Evolutionary conservation across 2,888 invertebrate genomes (phyloP).

Genomic region (Onthophagus sagittarius): DNA sequence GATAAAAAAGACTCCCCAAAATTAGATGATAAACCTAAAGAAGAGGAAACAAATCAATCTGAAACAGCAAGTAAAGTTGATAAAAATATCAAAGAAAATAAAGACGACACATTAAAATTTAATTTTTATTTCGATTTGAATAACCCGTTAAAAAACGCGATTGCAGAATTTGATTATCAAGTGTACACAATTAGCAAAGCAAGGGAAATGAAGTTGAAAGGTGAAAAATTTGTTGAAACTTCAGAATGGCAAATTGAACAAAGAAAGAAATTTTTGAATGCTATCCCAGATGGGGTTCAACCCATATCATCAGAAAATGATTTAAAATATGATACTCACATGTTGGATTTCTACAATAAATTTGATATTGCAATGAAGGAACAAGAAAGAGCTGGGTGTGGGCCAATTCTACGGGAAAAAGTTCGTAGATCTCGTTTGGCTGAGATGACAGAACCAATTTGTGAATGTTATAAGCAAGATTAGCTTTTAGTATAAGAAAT

Average conservation of each 20-base stretch:
- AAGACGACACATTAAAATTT: conserved; percentile 12
- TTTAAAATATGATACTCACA: not conserved
- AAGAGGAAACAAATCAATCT: conserved; percentile 6
- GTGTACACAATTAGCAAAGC: conserved; percentile 19
- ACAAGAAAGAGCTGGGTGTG: conserved; percentile 16
- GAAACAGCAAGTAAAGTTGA: not conserved
- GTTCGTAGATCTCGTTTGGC: conserved; percentile 16
- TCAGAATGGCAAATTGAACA: not conserved
- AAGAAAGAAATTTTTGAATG: not conserved
- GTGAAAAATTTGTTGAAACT: conserved; percentile 2
- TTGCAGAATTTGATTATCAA: conserved; percentile 21
- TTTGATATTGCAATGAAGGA: conserved; percentile 16
- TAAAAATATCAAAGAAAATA: not conserved
- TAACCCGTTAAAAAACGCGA: conserved; percentile 16
- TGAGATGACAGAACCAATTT: conserved; percentile 10
- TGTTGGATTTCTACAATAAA: conserved; percentile 12
- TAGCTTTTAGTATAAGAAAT: not conserved
- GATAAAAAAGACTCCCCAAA: not conserved
- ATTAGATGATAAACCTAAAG: not conserved
- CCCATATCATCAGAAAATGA: not conserved
- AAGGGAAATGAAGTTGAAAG: conserved; percentile 5
- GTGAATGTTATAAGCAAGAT: conserved; percentile 20
- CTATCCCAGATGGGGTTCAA: not conserved
- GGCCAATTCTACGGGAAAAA: conserved; percentile 14
- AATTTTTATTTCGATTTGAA: conserved; percentile 15